Evolutionary conservation across 2,797 vertebrate species (phyloP), one percentile per base, ranked within the genome.

Genomic region (Syngnathus rostellatus): DNA sequence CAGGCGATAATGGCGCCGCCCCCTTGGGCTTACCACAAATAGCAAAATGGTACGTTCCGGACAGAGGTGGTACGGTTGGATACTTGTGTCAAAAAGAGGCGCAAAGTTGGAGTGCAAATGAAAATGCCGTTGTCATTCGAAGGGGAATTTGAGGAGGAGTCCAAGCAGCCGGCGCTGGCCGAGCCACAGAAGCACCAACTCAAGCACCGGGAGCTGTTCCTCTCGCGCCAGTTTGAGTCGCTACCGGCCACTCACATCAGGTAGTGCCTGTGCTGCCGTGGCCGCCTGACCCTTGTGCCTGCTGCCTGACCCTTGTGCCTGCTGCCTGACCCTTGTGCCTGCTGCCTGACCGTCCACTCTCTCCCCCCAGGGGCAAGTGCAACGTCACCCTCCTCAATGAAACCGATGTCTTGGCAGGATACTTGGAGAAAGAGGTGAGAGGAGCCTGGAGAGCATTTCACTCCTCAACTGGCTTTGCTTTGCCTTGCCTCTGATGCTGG

Each of bases 361-460:
- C 62, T 77, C 67, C 82, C 0, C 82, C 0, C 81, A 97, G 95
- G 76, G 96, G 95, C 16, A 98, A 98, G 77, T 98, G 96, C 85
- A 97, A 95, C 0, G 96, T 98, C 73, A 96, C 95, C 1, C 92
- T 98, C 48, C 89, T 98, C 74, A 98, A 97, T n/a, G 96, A 98
- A 80, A 98, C 95, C 0, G 96, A 98, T 45, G 88, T 94, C 59
- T 79, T 98, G 81, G 91, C 90, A 5, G 87, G 93, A 66, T 98
- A 98, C 80, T 82, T 97, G 79, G 95, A 97, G 61, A 95, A 96
- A 81, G 95, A 98, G 92, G 95, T 98, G 79, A 86, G 84, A 78
- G 12, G 6, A 2, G 8, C 31, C 23, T 53, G 7, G 4, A 9
- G 8, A 19, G 7, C 50, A 23, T 53, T 53, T 53, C n/a, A 53